Evolutionary conservation across 2,797 vertebrate species (phyloP).

Genomic region (Gambelia wislizenii): DNA sequence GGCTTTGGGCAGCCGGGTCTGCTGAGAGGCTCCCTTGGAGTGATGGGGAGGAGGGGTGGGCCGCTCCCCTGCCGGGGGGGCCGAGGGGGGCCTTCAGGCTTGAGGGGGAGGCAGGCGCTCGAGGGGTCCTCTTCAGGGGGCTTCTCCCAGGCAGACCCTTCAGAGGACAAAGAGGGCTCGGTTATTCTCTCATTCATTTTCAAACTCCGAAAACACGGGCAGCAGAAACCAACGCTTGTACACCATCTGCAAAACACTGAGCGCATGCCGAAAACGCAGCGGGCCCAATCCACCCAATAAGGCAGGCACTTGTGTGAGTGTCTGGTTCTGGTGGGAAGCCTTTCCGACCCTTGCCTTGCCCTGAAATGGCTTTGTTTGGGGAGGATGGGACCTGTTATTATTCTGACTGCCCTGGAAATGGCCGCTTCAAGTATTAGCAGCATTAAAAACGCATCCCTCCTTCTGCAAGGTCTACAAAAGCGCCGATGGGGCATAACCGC

Average conservation of each 20-base stretch:
- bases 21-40: slow-evolving; percentile 8
- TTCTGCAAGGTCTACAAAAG: no score
- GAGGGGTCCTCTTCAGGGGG: background rate
- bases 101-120: slow-evolving; percentile 28
- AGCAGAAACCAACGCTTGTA: background rate
- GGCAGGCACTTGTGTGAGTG: no score
- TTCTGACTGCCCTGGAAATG: no score
- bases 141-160: slow-evolving; percentile 30
- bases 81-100: no score
- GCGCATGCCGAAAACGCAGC: background rate
- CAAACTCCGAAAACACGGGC: background rate
- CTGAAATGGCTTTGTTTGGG: background rate
- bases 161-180: slow-evolving; percentile 34
- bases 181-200: background rate
- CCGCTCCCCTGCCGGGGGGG: no score
- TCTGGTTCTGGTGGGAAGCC: background rate
- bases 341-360: background rate
- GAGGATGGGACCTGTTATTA: background rate
- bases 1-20: slow-evolving; percentile 45
- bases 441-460: no score
- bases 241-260: background rate
- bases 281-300: background rate
- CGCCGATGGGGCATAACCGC: no score
- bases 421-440: no score
- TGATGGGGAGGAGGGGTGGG: background rate